A percentile compares a stretch with the other conserved stretches of the same genome.
Evolutionary conservation across 35 echinoderm and acorn worm genomes (phyloP).

Genomic region (Patiria miniata): DNA sequence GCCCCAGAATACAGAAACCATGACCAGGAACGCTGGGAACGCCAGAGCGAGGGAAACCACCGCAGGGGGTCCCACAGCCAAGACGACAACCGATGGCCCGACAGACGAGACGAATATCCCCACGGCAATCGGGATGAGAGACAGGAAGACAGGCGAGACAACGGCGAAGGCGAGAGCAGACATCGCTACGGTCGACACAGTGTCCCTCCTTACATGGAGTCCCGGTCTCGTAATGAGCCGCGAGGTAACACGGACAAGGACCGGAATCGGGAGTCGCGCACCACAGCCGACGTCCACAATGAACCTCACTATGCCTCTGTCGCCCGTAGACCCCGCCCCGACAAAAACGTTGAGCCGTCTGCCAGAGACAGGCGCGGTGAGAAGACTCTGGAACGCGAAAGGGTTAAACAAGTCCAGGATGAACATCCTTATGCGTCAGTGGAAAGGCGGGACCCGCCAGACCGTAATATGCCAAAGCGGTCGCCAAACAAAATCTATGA

Average conservation of each 20-base stretch:
- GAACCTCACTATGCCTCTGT: background rate
- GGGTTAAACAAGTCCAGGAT: background rate
- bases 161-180: constrained; percentile 5
- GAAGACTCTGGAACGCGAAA: background rate
- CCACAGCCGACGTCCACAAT: background rate
- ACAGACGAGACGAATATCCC: constrained; percentile 8
- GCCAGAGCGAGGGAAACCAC: constrained; percentile 48
- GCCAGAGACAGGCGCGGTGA: background rate
- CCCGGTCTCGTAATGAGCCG: background rate
- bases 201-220: constrained; percentile 19
- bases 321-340: background rate
- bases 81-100: background rate
- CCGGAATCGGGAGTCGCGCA: background rate
- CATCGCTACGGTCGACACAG: background rate
- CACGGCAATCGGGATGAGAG: constrained; percentile 28
- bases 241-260: background rate
- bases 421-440: background rate
- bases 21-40: constrained; percentile 6
- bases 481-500: background rate
- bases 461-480: background rate
- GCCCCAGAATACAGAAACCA: constrained; percentile 19
- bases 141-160: background rate
- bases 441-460: background rate
- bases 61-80: constrained; percentile 10
- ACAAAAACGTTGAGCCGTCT: background rate